Conservation (phyloP, 2,113 vertebrate species). For the Loxodonta africana region DNA sequence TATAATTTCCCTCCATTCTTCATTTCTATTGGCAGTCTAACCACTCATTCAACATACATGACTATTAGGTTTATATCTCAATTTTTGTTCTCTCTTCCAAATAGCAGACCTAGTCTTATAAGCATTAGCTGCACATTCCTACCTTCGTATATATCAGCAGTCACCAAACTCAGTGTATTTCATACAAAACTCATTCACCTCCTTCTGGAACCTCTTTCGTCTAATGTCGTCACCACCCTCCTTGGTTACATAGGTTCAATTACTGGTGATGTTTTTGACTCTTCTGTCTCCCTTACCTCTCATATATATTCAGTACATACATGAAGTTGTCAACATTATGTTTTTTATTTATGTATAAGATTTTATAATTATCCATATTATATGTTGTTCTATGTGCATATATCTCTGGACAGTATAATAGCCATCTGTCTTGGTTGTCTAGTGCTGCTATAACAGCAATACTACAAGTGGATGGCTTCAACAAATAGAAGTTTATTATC, state of each 20-base stretch:
- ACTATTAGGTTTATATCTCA: not conserved
- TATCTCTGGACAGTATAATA: not conserved
- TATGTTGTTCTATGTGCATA: not conserved
- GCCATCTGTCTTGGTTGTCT: too few relatives aligned
- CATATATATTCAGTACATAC: slow-evolving; percentile 8
- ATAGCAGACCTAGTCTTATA: not conserved
- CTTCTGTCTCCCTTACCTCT: not conserved
- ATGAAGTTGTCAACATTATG: not conserved
- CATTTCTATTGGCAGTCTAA: not conserved
- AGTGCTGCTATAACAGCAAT: too few relatives aligned
- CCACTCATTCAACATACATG: not conserved
- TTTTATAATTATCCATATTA: slow-evolving; percentile 51
- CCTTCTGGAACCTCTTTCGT: not conserved
- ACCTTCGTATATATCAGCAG: not conserved
- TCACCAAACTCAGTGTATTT: not conserved
- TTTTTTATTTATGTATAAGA: not conserved
- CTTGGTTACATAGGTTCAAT: not conserved
- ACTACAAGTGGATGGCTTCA: too few relatives aligned
- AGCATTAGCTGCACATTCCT: not conserved
- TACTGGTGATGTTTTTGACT: not conserved
- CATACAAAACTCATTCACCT: not conserved
- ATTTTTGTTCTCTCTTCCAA: not conserved
- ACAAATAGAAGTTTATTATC: too few relatives aligned
- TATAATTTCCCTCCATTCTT: not conserved
- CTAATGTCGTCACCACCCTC: not conserved